These are phyloP conservation scores for Dolichallabes microphthalmus DNA, from an alignment of 2,113 vertebrate species.

Conservation along the genomic window DNA sequence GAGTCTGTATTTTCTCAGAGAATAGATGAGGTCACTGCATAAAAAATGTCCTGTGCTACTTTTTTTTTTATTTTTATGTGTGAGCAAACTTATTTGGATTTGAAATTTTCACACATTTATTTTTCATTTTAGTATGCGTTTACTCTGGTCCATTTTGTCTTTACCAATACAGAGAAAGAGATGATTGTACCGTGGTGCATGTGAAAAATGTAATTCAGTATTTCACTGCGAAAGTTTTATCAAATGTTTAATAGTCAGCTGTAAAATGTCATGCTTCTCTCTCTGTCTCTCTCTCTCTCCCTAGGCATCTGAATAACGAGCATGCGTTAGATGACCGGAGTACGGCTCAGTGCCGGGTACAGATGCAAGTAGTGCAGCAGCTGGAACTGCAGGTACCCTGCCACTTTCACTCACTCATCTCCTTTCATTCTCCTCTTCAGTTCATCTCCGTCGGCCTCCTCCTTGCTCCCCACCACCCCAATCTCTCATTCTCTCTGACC, in stretches of 20 bases:
- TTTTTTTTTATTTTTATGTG: slow-evolving; percentile 37
- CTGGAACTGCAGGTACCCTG: slow-evolving; percentile 96
- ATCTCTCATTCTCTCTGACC: slow-evolving; percentile 52
- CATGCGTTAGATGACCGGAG: slow-evolving; percentile 99
- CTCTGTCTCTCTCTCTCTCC: slow-evolving; percentile 63
- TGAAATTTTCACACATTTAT: slow-evolving; percentile 27
- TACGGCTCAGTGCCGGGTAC: slow-evolving; percentile 99
- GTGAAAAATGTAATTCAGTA: slow-evolving; percentile 47
- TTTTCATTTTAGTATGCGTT: slow-evolving; percentile 38
- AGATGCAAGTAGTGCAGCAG: slow-evolving; percentile 99
- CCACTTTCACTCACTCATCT: background rate
- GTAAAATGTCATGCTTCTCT: slow-evolving; percentile 40
- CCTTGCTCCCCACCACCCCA: slow-evolving; percentile 48
- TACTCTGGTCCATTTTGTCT: slow-evolving; percentile 29
- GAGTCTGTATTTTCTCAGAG: slow-evolving; percentile 51
- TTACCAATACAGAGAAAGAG: slow-evolving; percentile 34
- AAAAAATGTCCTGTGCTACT: slow-evolving; percentile 60
- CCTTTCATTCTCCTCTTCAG: slow-evolving; percentile 9
- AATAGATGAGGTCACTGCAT: slow-evolving; percentile 51
- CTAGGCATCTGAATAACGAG: slow-evolving; percentile 99
- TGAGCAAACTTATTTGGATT: slow-evolving; percentile 26
- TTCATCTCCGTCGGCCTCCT: background rate
- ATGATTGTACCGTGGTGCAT: slow-evolving; percentile 33
- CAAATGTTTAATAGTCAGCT: slow-evolving; percentile 52
- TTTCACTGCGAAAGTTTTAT: slow-evolving; percentile 40